Percentiles rank a stretch among this genome's conserved stretches.
Evolutionary conservation across 2,797 vertebrate genomes (phyloP).

Genomic region (Helarctos malayanus): DNA sequence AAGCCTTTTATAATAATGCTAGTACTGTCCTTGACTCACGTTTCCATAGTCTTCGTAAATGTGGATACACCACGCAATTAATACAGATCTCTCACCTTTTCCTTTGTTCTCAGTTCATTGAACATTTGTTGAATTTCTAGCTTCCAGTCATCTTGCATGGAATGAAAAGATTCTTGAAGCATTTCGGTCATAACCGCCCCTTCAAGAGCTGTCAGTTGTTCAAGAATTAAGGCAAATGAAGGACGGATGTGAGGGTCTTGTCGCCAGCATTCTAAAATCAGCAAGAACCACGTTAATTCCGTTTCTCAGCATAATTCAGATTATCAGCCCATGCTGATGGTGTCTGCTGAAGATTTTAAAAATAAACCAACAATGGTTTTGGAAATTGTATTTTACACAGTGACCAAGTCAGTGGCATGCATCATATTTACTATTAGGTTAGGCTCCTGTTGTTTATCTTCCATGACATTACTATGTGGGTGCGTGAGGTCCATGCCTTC

Average conservation of each 20-base stretch:
- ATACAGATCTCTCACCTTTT: constrained; percentile 92
- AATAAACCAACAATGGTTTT: not conserved
- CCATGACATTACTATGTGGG: not conserved
- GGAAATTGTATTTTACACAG: not conserved
- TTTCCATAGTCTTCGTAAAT: not conserved
- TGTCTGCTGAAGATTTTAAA: not conserved
- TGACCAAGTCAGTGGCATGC: not conserved
- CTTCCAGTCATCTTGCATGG: constrained; percentile 99
- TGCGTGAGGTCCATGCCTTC: not conserved
- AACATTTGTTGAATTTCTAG: constrained; percentile 99
- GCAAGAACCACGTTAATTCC: constrained; percentile 79
- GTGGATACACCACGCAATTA: not conserved
- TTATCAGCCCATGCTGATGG: not conserved
- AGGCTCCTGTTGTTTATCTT: not conserved
- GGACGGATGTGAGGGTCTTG: constrained; percentile 97
- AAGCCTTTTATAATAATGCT: not conserved
- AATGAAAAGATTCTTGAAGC: constrained; percentile 98
- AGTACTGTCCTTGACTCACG: not conserved
- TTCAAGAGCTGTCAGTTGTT: constrained; percentile 96
- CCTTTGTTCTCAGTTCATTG: constrained; percentile 97
- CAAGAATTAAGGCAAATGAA: constrained; percentile 96
- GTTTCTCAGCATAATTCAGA: not conserved
- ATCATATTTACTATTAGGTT: not conserved
- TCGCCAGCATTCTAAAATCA: constrained; percentile 96
- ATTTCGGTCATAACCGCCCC: constrained; percentile 96